Base-by-base conservation (phyloP, 92 coral and sea anemone genomes). In the Umimayanthus chanpuru region DNA sequence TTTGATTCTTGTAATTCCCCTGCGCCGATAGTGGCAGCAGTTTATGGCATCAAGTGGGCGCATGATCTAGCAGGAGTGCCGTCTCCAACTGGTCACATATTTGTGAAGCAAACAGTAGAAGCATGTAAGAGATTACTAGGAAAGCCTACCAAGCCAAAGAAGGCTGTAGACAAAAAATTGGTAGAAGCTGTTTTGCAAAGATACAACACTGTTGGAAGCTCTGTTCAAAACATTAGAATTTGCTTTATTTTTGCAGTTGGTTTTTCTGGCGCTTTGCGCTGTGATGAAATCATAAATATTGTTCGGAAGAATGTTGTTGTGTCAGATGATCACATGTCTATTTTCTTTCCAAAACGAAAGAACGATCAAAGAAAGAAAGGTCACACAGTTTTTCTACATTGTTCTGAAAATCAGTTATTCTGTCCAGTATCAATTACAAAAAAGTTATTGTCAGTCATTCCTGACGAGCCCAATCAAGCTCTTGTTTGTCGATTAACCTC, bases 381-480 rank as follows among this genome's bases (percentile, higher is more conserved):
- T 32, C 32, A 28, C 39, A 28, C 21, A 20, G 32, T 29, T 29
- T 38, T 72, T 72, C 18, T 53, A 8, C 61, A 5, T 53, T 5
- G 61, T 0, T 53, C 65, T 9, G 61, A 77, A 25, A 20, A 11
- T 32, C n/a, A 20, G 2, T 5, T 53, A 53, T 53, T 53, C 8
- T 89, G 92, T 80, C 89, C 92, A 23, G 89, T 85, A 16, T 28
- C 81, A 16, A 90, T 90, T 23, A 90, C 92, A 2, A 88, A 78
- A 30, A 77, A 71, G 81, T n/a, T 84, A 81, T 41, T 29, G 26
- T 32, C 85, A 39, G 78, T 38, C 58, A n/a, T 89, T 30, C 66
- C 64, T 36, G 75, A 80, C 56, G 44, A 29, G 55, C 92, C 92
- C 38, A 76, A 79, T 85, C 89, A 90, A 40, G 86, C 87, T 85